Percentiles rank a stretch among this genome's conserved stretches.
Evolutionary conservation across 2,113 vertebrate genomes (phyloP).

Genomic region (Ceyx cyanopectus): DNA sequence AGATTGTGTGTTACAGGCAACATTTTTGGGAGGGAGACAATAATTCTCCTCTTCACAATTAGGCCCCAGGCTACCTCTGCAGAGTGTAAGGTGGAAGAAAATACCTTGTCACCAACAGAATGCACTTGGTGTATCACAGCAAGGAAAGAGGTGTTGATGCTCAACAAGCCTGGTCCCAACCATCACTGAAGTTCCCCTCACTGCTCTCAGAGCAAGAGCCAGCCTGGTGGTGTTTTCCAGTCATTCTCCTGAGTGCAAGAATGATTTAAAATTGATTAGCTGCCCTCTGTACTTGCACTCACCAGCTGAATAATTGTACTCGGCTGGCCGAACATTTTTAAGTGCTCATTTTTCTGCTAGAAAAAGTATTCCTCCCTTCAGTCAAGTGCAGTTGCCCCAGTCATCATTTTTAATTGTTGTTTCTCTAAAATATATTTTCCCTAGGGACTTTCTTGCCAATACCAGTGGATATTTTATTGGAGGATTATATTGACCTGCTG

Average conservation of each 20-base stretch:
- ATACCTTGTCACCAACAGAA: background rate
- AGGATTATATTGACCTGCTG: background rate
- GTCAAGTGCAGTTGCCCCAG: conserved; percentile 7
- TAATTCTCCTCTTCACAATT: background rate
- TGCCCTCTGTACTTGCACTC: background rate
- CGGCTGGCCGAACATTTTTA: conserved; percentile 18
- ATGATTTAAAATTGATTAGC: background rate
- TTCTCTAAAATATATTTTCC: conserved; percentile 5
- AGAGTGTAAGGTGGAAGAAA: background rate
- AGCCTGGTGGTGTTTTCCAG: background rate
- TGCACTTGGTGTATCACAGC: background rate
- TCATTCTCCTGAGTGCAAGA: background rate
- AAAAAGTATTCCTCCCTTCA: conserved; percentile 26
- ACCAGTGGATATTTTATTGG: background rate
- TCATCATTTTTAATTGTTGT: conserved; percentile 11
- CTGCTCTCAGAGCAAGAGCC: background rate
- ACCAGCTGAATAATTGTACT: background rate
- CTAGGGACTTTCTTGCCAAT: conserved; percentile 1
- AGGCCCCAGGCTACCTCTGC: background rate
- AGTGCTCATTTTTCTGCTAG: conserved; percentile 56
- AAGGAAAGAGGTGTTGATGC: background rate
- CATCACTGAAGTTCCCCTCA: rapidly evolving
- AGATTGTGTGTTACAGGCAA: background rate
- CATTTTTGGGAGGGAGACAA: background rate
- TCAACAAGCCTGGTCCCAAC: background rate